Evolutionary conservation across 2,113 vertebrate species (phyloP).

Genomic region (Ochotona curzoniae): DNA sequence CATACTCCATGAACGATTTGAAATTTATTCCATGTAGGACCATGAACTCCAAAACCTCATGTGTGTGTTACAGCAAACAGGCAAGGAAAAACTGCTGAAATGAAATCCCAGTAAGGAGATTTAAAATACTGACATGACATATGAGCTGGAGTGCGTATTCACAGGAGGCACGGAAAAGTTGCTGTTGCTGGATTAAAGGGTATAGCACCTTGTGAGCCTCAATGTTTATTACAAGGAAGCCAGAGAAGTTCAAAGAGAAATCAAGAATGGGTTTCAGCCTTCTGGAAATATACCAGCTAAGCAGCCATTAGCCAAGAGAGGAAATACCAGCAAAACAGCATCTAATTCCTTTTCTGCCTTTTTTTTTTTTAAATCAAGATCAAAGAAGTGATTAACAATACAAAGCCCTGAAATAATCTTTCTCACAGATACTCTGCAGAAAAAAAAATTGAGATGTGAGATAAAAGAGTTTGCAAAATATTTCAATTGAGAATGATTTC

Average conservation of each 20-base stretch:
- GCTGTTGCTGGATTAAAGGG: neutral
- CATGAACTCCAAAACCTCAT: neutral
- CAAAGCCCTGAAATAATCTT: conserved; percentile 17
- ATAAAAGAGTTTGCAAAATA: conserved; percentile 33
- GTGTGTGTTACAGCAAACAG: neutral
- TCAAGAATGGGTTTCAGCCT: neutral
- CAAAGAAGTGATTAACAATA: conserved; percentile 49
- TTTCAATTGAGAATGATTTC: conserved; percentile 28
- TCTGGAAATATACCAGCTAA: conserved; percentile 1
- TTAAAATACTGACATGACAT: neutral
- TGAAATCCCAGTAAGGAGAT: neutral
- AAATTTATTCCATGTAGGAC: neutral
- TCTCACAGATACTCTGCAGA: neutral
- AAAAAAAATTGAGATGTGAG: neutral
- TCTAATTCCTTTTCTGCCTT: conserved; percentile 18
- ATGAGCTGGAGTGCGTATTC: neutral
- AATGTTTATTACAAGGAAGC: neutral
- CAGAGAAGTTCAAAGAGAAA: neutral
- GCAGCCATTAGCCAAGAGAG: neutral
- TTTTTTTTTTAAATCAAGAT: conserved; percentile 51
- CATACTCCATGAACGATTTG: neutral
- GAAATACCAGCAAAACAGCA: conserved; percentile 5
- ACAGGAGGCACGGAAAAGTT: neutral
- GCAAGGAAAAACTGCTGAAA: neutral
- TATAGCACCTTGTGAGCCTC: neutral